Evolutionary conservation across 2,113 vertebrate genomes (phyloP).

Genomic region (Podarcis muralis): DNA sequence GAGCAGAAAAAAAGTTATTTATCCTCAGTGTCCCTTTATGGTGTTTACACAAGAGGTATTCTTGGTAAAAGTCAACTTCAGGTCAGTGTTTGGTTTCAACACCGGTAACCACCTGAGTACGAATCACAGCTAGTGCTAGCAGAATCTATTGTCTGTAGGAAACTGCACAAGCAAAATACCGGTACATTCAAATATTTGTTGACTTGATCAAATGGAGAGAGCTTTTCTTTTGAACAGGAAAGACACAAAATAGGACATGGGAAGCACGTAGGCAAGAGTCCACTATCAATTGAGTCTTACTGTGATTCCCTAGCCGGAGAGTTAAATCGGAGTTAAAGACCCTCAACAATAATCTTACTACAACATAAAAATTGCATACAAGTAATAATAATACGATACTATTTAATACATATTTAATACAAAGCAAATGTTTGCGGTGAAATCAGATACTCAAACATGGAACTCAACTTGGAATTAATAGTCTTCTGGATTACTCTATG

Average conservation of each 20-base stretch:
- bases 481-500: neutral
- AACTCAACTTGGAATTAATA: neutral
- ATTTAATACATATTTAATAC: neutral
- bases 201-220: neutral
- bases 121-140: neutral
- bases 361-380: neutral
- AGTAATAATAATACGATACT: neutral
- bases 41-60: conserved; percentile 11
- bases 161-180: conserved; percentile 5
- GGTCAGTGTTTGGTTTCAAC: neutral
- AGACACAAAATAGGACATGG: neutral
- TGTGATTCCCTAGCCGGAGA: neutral
- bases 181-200: neutral
- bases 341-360: neutral
- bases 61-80: neutral
- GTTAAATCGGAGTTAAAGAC: neutral
- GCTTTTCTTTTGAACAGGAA: rapidly evolving
- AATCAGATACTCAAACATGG: neutral
- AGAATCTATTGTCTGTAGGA: neutral
- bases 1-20: conserved; percentile 25
- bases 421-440: neutral
- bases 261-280: neutral
- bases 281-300: no score
- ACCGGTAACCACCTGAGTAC: neutral
- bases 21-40: neutral